Percentiles rank a stretch among this genome's conserved stretches.
Evolutionary conservation across 2,797 vertebrate genomes (phyloP).

Genomic region (Scarus forsteni): DNA sequence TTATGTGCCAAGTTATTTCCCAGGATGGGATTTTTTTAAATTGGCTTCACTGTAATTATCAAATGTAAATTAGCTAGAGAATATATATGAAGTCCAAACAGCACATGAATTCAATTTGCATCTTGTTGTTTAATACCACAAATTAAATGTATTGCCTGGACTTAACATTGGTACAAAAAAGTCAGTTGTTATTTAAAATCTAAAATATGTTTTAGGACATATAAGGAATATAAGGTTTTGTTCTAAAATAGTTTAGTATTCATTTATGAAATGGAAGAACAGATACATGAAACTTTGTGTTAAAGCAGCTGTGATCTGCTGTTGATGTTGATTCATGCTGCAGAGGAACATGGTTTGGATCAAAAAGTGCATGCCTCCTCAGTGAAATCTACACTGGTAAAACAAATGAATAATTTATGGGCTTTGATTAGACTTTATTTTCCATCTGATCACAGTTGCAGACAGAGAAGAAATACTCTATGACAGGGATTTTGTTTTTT

Average conservation of each 20-base stretch:
- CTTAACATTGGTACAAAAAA: slow-evolving; percentile 2
- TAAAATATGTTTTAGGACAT: neutral
- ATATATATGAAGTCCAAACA: slow-evolving; percentile 7
- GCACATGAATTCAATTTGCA: slow-evolving; percentile 37
- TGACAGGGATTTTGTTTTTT: slow-evolving; percentile 55
- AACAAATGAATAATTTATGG: slow-evolving; percentile 68
- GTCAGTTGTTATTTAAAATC: slow-evolving; percentile 1
- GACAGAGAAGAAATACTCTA: slow-evolving; percentile 39
- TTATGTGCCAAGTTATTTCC: slow-evolving; percentile 20
- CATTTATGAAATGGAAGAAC: slow-evolving; percentile 11
- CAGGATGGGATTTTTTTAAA: slow-evolving; percentile 25
- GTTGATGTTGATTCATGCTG: slow-evolving; percentile 27
- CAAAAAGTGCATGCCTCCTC: slow-evolving; percentile 16
- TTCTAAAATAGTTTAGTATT: slow-evolving; percentile 10
- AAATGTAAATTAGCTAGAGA: slow-evolving; percentile 5
- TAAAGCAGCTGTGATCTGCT: slow-evolving; percentile 3
- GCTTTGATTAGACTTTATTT: slow-evolving; percentile 59
- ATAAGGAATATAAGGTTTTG: neutral
- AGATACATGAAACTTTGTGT: slow-evolving; percentile 3
- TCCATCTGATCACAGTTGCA: slow-evolving; percentile 59
- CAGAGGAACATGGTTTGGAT: slow-evolving; percentile 43
- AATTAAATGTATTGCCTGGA: slow-evolving; percentile 7
- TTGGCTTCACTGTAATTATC: slow-evolving; percentile 14
- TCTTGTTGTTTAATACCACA: neutral
- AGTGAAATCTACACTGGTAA: slow-evolving; percentile 37